Evolutionary conservation across 2,888 invertebrate genomes (phyloP).

Genomic region (Venusia cambrica): DNA sequence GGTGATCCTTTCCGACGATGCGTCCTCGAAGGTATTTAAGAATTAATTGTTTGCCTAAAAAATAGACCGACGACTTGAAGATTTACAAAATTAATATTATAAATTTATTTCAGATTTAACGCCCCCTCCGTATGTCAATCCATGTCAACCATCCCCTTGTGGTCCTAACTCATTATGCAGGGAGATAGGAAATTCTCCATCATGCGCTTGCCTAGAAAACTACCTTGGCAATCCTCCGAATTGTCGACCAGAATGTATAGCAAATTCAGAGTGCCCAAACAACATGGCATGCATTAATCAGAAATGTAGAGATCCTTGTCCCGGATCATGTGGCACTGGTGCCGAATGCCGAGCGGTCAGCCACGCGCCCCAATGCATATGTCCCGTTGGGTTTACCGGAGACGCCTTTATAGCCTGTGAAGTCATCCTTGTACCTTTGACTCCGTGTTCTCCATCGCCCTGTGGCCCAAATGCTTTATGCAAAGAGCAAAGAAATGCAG

Average conservation of each 20-base stretch:
- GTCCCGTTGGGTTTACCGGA: constrained; percentile 82
- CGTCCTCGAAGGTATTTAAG: constrained; percentile 76
- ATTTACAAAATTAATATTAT: background rate
- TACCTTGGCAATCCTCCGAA: constrained; percentile 86
- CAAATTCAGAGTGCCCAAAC: constrained; percentile 87
- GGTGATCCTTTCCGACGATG: constrained; percentile 89
- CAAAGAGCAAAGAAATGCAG: constrained; percentile 84
- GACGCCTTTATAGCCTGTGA: constrained; percentile 83
- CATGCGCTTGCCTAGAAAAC: constrained; percentile 86
- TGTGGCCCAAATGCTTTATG: constrained; percentile 89
- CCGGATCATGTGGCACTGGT: constrained; percentile 85
- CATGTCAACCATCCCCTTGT: constrained; percentile 88
- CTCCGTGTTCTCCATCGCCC: constrained; percentile 85
- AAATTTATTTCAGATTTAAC: constrained; percentile 48
- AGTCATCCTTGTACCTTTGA: constrained; percentile 67
- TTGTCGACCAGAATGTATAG: constrained; percentile 87
- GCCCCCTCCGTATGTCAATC: constrained; percentile 60
- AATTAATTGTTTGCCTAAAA: background rate
- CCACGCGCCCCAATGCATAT: constrained; percentile 88
- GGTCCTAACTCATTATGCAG: constrained; percentile 86
- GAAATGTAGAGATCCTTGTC: constrained; percentile 88
- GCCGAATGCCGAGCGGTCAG: constrained; percentile 88
- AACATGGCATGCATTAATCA: constrained; percentile 86
- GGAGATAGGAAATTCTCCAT: constrained; percentile 82
- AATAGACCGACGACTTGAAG: background rate